Evolutionary conservation across 1,140 invertebrate species (phyloP), one percentile per base, ranked within the genome.

Genomic region (Trichoplusia ni): DNA sequence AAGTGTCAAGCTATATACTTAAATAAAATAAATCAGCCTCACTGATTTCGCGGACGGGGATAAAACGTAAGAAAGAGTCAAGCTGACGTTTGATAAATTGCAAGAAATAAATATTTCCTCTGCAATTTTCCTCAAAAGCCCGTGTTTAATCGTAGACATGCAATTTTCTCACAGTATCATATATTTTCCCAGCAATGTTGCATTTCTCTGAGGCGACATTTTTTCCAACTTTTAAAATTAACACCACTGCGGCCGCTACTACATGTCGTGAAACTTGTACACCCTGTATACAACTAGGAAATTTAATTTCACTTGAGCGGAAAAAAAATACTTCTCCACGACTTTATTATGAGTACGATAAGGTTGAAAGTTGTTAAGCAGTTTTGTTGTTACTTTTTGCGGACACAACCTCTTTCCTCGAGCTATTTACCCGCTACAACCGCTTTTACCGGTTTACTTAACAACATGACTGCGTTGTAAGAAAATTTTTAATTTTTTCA

Each of bases 141-240:
- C 18, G 29, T 5, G 47, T 40, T 51, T 53, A 63, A 63, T 63
- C 47, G 47, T 19, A 19, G 27, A 44, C 60, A 44, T 44, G 60
- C 60, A 63, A 63, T 63, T 54, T 63, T 38, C 60, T 53, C 13
- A 11, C 33, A 51, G 25, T 49, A 33, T 18, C 27, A 40, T 49
- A 63, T 18, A 63, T 63, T 53, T 63, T 49, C 16, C 18, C 18
- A 53, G 25, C 18, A 33, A 37, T 49, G 25, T 18, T 53, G 16
- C 35, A 63, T 49, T 54, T 54, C 31, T 49, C 37, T 6, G 31
- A 44, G 47, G 47, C 37, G 37, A 63, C 60, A 44, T 33, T 63
- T 63, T 42, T 54, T 40, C 18, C 14, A 63, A 53, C 29, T 63
- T 53, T 63, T 59, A 23, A 59, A 59, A 59, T 59, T 59, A 59